Evolutionary conservation across 2,888 invertebrate species (phyloP).

Genomic region (Eupelmus urozonus): DNA sequence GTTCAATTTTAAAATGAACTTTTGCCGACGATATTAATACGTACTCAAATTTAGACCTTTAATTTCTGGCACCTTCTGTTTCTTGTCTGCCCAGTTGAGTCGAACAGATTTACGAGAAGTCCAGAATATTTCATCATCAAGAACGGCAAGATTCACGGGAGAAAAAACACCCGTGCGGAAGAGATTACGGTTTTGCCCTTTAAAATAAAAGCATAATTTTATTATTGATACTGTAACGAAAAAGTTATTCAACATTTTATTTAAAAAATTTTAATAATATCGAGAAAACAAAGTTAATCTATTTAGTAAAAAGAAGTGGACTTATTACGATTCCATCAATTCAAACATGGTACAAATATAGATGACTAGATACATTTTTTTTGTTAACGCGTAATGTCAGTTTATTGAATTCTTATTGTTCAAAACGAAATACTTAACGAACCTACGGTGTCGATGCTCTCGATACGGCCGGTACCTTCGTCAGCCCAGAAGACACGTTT

Average conservation of each 20-base stretch:
- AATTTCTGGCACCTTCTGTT: constrained; percentile 70
- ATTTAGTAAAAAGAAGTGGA: background rate
- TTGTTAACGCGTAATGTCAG: too few species aligned
- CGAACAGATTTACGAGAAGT: constrained; percentile 80
- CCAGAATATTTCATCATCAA: constrained; percentile 86
- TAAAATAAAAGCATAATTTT: background rate
- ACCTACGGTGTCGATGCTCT: constrained; percentile 82
- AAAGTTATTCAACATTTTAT: too few species aligned
- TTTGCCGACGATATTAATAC: constrained; percentile 41
- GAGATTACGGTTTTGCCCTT: constrained; percentile 65
- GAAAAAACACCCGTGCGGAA: constrained; percentile 73
- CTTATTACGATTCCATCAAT: too few species aligned
- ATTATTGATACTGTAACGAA: background rate
- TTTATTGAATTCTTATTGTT: too few species aligned
- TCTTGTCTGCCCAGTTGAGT: constrained; percentile 82
- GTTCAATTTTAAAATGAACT: background rate
- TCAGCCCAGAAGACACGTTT: constrained; percentile 84
- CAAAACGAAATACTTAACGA: background rate
- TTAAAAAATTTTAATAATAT: too few species aligned
- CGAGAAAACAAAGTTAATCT: background rate
- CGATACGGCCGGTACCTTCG: constrained; percentile 82
- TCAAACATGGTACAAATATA: too few species aligned
- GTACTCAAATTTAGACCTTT: constrained; percentile 76
- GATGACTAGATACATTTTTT: too few species aligned
- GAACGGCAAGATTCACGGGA: constrained; percentile 81